phyloP scores from a whole-genome alignment of 2,113 vertebrate species.

The Mystacornis crossleyi region DNA sequence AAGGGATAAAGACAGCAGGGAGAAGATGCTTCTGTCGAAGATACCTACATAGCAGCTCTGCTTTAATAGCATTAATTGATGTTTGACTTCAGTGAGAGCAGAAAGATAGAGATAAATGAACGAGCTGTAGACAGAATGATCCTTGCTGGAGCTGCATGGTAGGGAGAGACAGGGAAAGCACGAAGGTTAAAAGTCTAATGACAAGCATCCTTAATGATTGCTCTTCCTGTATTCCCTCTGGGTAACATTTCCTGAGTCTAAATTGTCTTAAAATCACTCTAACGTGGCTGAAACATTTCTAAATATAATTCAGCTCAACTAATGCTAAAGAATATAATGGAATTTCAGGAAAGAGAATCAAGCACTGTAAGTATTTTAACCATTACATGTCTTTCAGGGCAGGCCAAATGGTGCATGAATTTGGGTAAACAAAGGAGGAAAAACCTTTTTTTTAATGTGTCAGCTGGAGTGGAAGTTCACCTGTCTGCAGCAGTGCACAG shows the following conservation, averaged over 20 bases:
- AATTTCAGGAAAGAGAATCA: neutral
- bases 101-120: slow-evolving; percentile 50
- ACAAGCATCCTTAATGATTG: slow-evolving; percentile 55
- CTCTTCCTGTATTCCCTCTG: slow-evolving; percentile 54
- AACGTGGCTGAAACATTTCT: slow-evolving; percentile 26
- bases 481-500: neutral
- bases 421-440: neutral
- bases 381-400: neutral
- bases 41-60: neutral
- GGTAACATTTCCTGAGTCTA: slow-evolving; percentile 48
- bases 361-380: neutral
- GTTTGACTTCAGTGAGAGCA: slow-evolving; percentile 32
- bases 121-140: slow-evolving; percentile 28
- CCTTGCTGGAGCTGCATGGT: neutral
- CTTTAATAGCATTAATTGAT: slow-evolving; percentile 47
- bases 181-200: slow-evolving; percentile 60
- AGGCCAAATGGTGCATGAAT: neutral
- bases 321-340: neutral
- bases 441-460: neutral
- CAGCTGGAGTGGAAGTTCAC: neutral
- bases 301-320: slow-evolving; percentile 35
- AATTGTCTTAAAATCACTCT: slow-evolving; percentile 62
- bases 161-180: slow-evolving; percentile 32
- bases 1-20: neutral
- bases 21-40: neutral